Evolutionary conservation across 2,888 invertebrate genomes (phyloP).

Genomic region (Ypsolopha sequella): DNA sequence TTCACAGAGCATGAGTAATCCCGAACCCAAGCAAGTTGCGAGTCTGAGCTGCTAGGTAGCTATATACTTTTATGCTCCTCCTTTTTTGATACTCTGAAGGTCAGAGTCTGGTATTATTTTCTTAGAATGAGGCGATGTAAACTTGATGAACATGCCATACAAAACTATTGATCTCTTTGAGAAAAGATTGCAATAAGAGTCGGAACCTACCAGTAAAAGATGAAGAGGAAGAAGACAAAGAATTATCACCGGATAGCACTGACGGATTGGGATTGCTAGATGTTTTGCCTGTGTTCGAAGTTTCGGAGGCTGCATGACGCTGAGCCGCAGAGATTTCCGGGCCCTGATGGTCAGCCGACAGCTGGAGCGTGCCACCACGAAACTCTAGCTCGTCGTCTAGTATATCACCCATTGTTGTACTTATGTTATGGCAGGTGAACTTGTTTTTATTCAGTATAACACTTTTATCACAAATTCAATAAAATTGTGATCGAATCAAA

Average conservation of each 20-base stretch:
- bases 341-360: conserved; percentile 36
- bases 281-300: conserved; percentile 26
- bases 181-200: not conserved
- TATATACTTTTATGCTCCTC: too few species aligned
- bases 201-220: conserved; percentile 47
- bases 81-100: too few species aligned
- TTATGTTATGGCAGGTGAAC: conserved; percentile 8
- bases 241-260: conserved; percentile 57
- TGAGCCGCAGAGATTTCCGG: conserved; percentile 25
- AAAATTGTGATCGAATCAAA: not conserved
- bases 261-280: conserved; percentile 42
- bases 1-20: too few species aligned
- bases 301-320: conserved; percentile 25
- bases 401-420: conserved; percentile 43
- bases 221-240: conserved; percentile 52
- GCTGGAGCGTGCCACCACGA: conserved; percentile 64
- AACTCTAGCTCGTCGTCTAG: conserved; percentile 72
- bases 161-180: too few species aligned
- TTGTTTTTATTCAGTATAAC: conserved; percentile 7
- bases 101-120: too few species aligned
- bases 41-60: too few species aligned
- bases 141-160: too few species aligned
- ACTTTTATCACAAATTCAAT: not conserved
- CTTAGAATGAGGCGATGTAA: too few species aligned
- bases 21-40: too few species aligned